Base-by-base conservation (phyloP, 2,797 vertebrate genomes). In the Pelobates cultripes region DNA sequence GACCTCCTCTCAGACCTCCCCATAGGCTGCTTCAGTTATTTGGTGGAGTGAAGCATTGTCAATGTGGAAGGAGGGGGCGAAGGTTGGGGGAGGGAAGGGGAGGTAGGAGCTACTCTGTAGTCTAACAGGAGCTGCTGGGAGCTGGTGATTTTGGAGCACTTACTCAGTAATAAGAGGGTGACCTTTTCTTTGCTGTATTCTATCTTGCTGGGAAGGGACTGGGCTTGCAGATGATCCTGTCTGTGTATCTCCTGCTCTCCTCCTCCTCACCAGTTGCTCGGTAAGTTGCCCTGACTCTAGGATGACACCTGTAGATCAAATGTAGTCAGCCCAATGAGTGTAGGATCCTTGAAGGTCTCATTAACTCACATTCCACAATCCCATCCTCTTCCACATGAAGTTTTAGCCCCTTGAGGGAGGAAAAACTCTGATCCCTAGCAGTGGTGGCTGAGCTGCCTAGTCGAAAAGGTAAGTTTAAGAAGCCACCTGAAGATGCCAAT, bases 241-340 rank as follows among this genome's bases (percentile, higher is more conserved):
- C 68, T 88, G 87, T 90, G 92, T 94, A 89, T 91, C 89, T 91
- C 87, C 88, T 86, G 91, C 91, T 92, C 90, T 85, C 88, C 87
- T 92, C 92, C 89, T 92, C 88, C 82, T 86, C 87, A 28, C 28
- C 28, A 28, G 28, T 90, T 89, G 93, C 91, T 89, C 92, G 92
- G 93, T 92, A 94, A 94, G 91, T 93, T 94, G 90, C 88, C 89
- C 89, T 72, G 88, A 90, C 88, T 89, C 88, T 80, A 89, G 90
- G 90, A 94, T 91, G 90, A 94, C 96, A 97, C 96, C 95, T 97
- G 97, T 97, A 94, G 95, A 94, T 94, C 87, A 78, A 87, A 88
- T 86, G 88, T 88, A 89, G 55, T 12, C 9, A 57, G 55, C 55
- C 6, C 47, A 57, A 4, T 57, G 0, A 7, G 17, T 40, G n/a